These are phyloP conservation scores for Penaeus japonicus DNA, from an alignment of 1,140 invertebrate species.

Conservation along the genomic window DNA sequence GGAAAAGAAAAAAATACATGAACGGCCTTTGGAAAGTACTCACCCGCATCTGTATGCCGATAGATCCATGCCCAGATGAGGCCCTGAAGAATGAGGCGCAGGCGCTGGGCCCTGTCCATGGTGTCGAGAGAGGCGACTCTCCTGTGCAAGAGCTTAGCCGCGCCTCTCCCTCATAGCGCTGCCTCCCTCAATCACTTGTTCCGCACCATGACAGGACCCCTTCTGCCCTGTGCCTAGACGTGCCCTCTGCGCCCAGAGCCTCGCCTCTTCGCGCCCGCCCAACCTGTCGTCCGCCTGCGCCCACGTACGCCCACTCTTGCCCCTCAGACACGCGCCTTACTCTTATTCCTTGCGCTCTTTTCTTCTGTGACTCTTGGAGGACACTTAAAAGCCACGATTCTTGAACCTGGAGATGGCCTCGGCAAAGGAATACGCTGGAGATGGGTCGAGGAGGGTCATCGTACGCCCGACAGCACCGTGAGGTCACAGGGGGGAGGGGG, in stretches of 20 bases:
- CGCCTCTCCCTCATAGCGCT: slow-evolving; percentile 42
- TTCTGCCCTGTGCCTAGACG: not conserved
- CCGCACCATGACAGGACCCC: slow-evolving; percentile 40
- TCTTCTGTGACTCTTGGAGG: no score
- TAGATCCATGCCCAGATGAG: slow-evolving; percentile 46
- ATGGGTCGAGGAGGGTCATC: not conserved
- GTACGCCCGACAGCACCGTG: slow-evolving; percentile 17
- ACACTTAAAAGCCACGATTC: not conserved
- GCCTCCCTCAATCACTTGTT: slow-evolving; percentile 29
- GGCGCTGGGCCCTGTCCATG: slow-evolving; percentile 45
- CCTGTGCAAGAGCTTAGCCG: slow-evolving; percentile 26
- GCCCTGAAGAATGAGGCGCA: slow-evolving; percentile 36
- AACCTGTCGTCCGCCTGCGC: slow-evolving; percentile 29
- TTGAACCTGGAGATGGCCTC: not conserved
- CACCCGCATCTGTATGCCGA: slow-evolving; percentile 35
- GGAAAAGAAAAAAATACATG: no score
- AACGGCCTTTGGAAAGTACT: not conserved
- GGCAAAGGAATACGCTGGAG: no score
- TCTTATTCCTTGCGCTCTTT: not conserved
- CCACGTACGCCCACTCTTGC: not conserved
- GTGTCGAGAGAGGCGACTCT: slow-evolving; percentile 18
- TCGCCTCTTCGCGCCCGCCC: not conserved
- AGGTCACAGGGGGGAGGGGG: not conserved
- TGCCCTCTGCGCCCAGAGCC: slow-evolving; percentile 6
- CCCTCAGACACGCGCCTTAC: not conserved